Evolutionary conservation across 2,888 invertebrate genomes (phyloP).

Genomic region (Acleris sparsana): DNA sequence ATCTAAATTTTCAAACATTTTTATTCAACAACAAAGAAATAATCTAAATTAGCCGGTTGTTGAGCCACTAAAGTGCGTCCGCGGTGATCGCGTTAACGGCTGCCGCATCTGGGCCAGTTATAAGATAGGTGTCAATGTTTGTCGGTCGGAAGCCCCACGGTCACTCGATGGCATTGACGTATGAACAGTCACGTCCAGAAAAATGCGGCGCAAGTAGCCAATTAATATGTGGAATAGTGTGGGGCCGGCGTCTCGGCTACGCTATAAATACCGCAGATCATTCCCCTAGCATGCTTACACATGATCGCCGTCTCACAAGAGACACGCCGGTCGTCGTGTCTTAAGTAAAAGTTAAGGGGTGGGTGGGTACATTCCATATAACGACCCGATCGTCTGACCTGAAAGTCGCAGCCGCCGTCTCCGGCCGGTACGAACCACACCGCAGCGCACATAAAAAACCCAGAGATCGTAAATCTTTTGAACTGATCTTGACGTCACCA

Average conservation of each 20-base stretch:
- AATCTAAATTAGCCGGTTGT: constrained; percentile 51
- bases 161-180: constrained; percentile 70
- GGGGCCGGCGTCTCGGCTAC: constrained; percentile 77
- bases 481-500: constrained; percentile 57
- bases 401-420: constrained; percentile 51
- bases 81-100: constrained; percentile 58
- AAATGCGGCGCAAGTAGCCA: constrained; percentile 78
- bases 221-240: constrained; percentile 76
- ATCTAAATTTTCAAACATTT: no score
- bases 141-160: constrained; percentile 67
- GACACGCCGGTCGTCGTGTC: constrained; percentile 1
- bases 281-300: constrained; percentile 31
- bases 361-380: constrained; percentile 39
- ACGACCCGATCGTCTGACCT: constrained; percentile 44
- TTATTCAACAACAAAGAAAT: background rate
- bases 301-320: constrained; percentile 11
- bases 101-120: constrained; percentile 67
- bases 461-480: constrained; percentile 57
- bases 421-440: constrained; percentile 55
- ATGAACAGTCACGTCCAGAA: constrained; percentile 73
- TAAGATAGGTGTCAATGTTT: constrained; percentile 77
- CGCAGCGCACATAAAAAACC: constrained; percentile 19
- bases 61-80: constrained; percentile 31
- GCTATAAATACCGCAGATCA: constrained; percentile 73
- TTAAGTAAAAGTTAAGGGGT: constrained; percentile 6